Percentiles rank a stretch among this genome's conserved stretches.
Conservation (phyloP, 2,888 invertebrate genomes). For the Ceriagrion tenellum region DNA sequence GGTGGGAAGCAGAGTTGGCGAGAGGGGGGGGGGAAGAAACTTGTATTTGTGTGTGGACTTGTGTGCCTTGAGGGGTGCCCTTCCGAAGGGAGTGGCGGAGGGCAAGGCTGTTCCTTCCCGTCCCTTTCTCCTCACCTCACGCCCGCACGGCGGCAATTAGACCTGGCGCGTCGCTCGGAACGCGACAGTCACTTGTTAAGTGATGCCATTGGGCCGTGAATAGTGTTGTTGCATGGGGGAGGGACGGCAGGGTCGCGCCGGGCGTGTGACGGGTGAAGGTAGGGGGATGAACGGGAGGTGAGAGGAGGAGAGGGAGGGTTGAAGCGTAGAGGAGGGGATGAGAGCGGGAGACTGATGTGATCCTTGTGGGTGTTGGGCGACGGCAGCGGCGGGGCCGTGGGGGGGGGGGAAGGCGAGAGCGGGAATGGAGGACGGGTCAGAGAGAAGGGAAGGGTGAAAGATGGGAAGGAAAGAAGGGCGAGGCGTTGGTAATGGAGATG, state of each 20-base stretch:
- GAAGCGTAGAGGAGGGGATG: not conserved
- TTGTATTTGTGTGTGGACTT: too few relatives aligned
- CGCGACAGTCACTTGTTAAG: slow-evolving; percentile 54
- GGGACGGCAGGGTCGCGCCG: not conserved
- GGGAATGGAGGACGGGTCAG: not conserved
- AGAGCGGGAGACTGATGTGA: too few relatives aligned
- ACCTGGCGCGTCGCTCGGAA: slow-evolving; percentile 29
- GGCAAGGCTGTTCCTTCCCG: not conserved
- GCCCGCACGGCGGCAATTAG: slow-evolving; percentile 11
- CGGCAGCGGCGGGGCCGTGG: too few relatives aligned
- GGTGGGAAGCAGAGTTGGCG: not conserved
- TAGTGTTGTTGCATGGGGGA: not conserved
- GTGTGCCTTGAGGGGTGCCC: not conserved
- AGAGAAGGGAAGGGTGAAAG: not conserved
- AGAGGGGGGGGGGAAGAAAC: not conserved
- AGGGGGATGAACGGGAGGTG: not conserved
- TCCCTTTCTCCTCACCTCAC: slow-evolving; percentile 20
- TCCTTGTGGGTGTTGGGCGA: too few relatives aligned
- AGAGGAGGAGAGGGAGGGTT: not conserved
- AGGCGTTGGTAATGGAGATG: not conserved
- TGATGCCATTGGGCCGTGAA: slow-evolving; percentile 43
- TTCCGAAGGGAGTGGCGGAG: not conserved
- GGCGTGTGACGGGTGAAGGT: not conserved
- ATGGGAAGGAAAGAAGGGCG: slow-evolving; percentile 12
- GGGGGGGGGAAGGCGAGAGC: not conserved